Evolutionary conservation across 2,113 vertebrate genomes (phyloP).

Genomic region (Neoarius graeffei): DNA sequence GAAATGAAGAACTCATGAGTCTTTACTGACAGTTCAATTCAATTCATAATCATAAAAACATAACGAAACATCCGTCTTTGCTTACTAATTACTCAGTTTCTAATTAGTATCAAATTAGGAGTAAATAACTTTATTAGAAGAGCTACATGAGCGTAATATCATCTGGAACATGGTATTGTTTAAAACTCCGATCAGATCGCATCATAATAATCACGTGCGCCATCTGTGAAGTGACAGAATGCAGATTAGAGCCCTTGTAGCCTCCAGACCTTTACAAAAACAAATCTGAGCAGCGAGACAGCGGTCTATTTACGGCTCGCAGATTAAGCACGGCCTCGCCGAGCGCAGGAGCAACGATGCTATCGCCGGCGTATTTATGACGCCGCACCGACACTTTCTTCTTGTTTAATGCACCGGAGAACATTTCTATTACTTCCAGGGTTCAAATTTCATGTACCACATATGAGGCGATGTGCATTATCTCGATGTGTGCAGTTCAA

Average conservation of each 20-base stretch:
- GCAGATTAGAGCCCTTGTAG: not conserved
- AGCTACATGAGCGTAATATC: not conserved
- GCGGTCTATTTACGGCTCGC: conserved; percentile 19
- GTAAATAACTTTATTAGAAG: not conserved
- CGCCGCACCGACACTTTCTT: conserved; percentile 27
- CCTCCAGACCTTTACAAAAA: not conserved
- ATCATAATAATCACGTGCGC: not conserved
- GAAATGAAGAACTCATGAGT: not conserved
- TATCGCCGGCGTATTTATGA: conserved; percentile 44
- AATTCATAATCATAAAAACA: not conserved
- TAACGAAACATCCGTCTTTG: not conserved
- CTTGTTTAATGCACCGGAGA: conserved; percentile 37
- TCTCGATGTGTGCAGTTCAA: conserved; percentile 44
- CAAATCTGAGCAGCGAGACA: conserved; percentile 10
- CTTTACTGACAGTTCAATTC: not conserved
- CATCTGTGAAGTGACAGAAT: conserved; percentile 1
- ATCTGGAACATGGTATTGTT: not conserved
- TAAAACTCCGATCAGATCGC: not conserved
- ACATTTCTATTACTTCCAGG: conserved; percentile 28
- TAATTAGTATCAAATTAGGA: not conserved
- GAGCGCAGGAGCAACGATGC: not conserved
- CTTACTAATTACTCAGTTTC: not conserved
- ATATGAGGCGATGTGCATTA: conserved; percentile 38
- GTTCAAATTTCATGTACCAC: conserved; percentile 21
- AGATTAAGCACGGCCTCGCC: conserved; percentile 26